Evolutionary conservation across 2,888 invertebrate species (phyloP).

Genomic region (Sinodicranocentrus sp.): DNA sequence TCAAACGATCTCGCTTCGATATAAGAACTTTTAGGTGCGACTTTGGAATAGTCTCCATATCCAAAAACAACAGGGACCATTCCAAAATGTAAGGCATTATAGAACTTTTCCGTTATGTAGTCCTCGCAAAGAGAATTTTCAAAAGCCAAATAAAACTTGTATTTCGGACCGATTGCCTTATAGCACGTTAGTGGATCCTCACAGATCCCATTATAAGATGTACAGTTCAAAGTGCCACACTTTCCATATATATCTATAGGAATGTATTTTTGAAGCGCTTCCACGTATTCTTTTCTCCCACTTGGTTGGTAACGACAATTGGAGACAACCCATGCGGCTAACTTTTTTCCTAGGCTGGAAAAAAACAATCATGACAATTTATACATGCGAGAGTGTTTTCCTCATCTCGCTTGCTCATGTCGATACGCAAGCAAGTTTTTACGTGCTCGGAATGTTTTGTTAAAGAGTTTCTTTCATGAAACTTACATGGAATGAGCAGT

Average conservation of each 20-base stretch:
- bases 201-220: slow-evolving; percentile 62
- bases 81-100: slow-evolving; percentile 66
- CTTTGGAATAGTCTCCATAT: slow-evolving; percentile 76
- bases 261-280: slow-evolving; percentile 72
- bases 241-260: slow-evolving; percentile 74
- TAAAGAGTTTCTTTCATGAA: background rate
- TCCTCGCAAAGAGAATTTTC: slow-evolving; percentile 77
- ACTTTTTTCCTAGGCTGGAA: slow-evolving; percentile 63
- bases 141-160: slow-evolving; percentile 77
- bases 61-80: slow-evolving; percentile 77
- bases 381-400: slow-evolving; percentile 8
- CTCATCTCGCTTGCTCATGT: background rate
- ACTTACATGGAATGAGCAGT: slow-evolving; percentile 43
- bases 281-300: slow-evolving; percentile 72
- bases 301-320: slow-evolving; percentile 73
- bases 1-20: slow-evolving; percentile 77
- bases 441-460: slow-evolving; percentile 30
- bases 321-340: slow-evolving; percentile 77
- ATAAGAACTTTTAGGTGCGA: slow-evolving; percentile 77
- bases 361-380: slow-evolving; percentile 39
- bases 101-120: slow-evolving; percentile 77
- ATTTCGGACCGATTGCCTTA: slow-evolving; percentile 70
- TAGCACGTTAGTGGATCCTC: slow-evolving; percentile 68
- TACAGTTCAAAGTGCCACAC: slow-evolving; percentile 73
- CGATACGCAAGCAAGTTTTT: background rate